phyloP scores from a whole-genome alignment of 2,888 invertebrate genomes.

The Erebia palarica region DNA sequence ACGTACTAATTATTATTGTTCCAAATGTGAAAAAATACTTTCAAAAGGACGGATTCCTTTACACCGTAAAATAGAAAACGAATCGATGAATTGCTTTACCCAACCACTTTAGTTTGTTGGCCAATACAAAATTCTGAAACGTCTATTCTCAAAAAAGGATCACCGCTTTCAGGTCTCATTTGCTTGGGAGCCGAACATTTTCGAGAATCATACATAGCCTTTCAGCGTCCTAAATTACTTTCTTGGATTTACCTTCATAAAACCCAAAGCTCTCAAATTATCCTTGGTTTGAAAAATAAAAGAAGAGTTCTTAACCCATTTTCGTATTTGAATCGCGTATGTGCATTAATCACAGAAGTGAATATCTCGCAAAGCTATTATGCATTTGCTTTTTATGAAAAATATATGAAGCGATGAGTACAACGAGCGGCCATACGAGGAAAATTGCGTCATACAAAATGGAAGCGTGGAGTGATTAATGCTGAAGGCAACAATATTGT shows the following conservation, averaged over 20 bases:
- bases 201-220: conserved; percentile 11
- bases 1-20: background rate
- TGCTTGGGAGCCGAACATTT: conserved; percentile 17
- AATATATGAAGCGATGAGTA: conserved; percentile 28
- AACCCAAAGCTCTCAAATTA: conserved; percentile 2
- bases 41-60: background rate
- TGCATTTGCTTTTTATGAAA: conserved; percentile 30
- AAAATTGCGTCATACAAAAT: conserved; percentile 31
- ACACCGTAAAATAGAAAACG: conserved; percentile 2
- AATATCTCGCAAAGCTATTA: conserved; percentile 15
- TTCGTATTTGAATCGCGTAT: conserved; percentile 5
- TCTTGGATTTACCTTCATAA: conserved; percentile 20
- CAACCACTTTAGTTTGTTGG: conserved; percentile 6
- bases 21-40: background rate
- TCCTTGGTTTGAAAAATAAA: background rate
- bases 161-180: conserved; percentile 1
- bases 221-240: conserved; percentile 19
- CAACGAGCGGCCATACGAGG: conserved; percentile 23
- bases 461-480: conserved; percentile 34
- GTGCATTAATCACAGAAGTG: conserved; percentile 20
- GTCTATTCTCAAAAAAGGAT: conserved; percentile 18
- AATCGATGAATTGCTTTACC: background rate
- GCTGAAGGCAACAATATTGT: conserved; percentile 29
- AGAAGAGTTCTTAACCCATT: conserved; percentile 5
- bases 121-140: conserved; percentile 5